A percentile compares a stretch with the other conserved stretches of the same genome.
Evolutionary conservation across 2,888 invertebrate genomes (phyloP).

Genomic region (Tipula vernalis): DNA sequence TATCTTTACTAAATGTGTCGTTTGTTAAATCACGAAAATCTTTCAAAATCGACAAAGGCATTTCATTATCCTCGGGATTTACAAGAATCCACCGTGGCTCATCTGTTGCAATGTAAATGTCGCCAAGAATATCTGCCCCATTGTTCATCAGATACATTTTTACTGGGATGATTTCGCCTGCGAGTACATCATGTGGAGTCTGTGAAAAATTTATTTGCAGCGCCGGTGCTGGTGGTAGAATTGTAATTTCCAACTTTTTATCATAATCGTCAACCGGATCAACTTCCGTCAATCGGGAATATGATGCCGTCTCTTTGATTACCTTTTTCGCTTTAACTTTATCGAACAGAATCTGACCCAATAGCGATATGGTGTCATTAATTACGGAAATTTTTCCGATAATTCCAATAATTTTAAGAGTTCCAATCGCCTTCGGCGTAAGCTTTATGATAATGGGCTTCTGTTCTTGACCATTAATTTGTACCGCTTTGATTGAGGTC

Average conservation of each 20-base stretch:
- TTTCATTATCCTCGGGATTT: slow-evolving; percentile 25
- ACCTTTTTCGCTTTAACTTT: slow-evolving; percentile 26
- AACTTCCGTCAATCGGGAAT: neutral
- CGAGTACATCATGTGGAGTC: slow-evolving; percentile 50
- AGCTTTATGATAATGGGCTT: slow-evolving; percentile 56
- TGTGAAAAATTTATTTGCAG: slow-evolving; percentile 59
- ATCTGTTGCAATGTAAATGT: slow-evolving; percentile 43
- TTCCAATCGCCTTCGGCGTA: slow-evolving; percentile 61
- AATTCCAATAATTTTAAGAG: slow-evolving; percentile 59
- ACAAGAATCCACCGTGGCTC: slow-evolving; percentile 32
- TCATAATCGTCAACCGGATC: slow-evolving; percentile 34
- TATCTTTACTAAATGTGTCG: slow-evolving; percentile 33
- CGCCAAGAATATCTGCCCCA: slow-evolving; percentile 46
- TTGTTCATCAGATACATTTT: slow-evolving; percentile 49
- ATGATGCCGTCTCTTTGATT: neutral
- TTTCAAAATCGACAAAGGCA: slow-evolving; percentile 31
- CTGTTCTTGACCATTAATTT: slow-evolving; percentile 34
- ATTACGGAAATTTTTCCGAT: slow-evolving; percentile 34
- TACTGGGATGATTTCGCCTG: slow-evolving; percentile 56
- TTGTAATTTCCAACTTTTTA: slow-evolving; percentile 57
- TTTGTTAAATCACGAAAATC: slow-evolving; percentile 30
- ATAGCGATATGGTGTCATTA: slow-evolving; percentile 28
- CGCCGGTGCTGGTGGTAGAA: slow-evolving; percentile 69
- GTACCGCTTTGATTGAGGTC: slow-evolving; percentile 24
- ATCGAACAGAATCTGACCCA: slow-evolving; percentile 31